Base-by-base conservation (phyloP, 2,113 vertebrate species). In the Gallinago undulata region DNA sequence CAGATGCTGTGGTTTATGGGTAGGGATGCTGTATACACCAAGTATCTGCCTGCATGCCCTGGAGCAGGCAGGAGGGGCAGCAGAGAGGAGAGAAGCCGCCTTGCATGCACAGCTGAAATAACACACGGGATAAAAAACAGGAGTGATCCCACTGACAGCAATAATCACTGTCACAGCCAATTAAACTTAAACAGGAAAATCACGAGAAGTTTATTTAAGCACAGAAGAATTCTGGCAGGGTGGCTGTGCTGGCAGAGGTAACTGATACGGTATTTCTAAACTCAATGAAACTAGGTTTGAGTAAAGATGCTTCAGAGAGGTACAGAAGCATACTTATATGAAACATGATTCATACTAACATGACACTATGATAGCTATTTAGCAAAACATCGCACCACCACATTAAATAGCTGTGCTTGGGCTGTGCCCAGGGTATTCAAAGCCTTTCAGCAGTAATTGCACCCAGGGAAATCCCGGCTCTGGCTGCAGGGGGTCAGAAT, bases 371-470 rank as follows among this genome's bases (percentile, higher is more conserved):
- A 9, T 5, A 59, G 53, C 30, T 37, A 7, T 8, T 35, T 8
- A 62, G 35, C 66, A 57, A n/a, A 30, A 55, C 41, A n/a, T 6
- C 23, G 63, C 63, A 17, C 37, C 0, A 3, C 48, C 43, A 3
- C 43, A 27, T 35, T 45, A 5, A 17, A 8, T 0, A 9, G 13
- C 8, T 7, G 6, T 2, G 28, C 13, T 19, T 27, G 23, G 86
- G 60, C 60, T 23, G 2, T 0, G 4, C n/a, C 41, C 1, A 37
- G 13, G 6, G 45, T 6, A 19, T 14, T 0, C 0, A 13, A 30
- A 30, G 35, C 25, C 37, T 1, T 33, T 19, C 30, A 4, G 19
- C 53, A n/a, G 23, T 2, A 39, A 13, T 1, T 4, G 9, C 50
- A 5, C 27, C 5, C 2, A 24, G 17, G 35, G 35, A 33, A 21